A percentile compares a stretch with the other conserved stretches of the same genome.
Evolutionary conservation across 2,113 vertebrate species (phyloP).

Genomic region (Anser cygnoides): DNA sequence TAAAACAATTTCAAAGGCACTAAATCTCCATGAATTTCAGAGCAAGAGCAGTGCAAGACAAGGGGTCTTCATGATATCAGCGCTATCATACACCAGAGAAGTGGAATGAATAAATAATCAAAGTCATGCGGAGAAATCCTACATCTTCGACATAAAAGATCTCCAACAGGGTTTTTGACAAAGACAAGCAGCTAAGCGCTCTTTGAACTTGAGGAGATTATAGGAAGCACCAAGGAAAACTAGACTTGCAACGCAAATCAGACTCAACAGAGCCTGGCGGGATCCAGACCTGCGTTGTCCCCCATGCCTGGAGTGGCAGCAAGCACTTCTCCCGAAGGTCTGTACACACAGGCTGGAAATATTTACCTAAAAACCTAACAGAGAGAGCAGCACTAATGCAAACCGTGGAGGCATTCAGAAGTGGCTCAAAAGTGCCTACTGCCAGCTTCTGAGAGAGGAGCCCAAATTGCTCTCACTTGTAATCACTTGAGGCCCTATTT

Average conservation of each 20-base stretch:
- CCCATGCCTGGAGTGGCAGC: constrained; percentile 45
- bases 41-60: constrained; percentile 81
- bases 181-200: constrained; percentile 90
- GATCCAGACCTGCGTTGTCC: constrained; percentile 55
- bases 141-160: constrained; percentile 95
- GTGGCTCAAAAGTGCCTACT: constrained; percentile 41
- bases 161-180: constrained; percentile 91
- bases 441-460: constrained; percentile 52
- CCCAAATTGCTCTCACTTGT: constrained; percentile 65
- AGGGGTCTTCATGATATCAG: constrained; percentile 80
- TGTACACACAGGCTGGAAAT: constrained; percentile 27
- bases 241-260: constrained; percentile 78
- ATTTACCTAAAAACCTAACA: constrained; percentile 62
- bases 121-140: constrained; percentile 89
- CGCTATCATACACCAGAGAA: constrained; percentile 87
- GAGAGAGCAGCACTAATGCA: neutral
- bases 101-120: constrained; percentile 97
- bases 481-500: constrained; percentile 71
- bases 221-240: constrained; percentile 80
- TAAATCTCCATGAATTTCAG: constrained; percentile 86
- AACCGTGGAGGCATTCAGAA: constrained; percentile 42
- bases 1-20: constrained; percentile 83
- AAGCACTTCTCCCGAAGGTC: constrained; percentile 56
- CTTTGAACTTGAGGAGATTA: constrained; percentile 92
- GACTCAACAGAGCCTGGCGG: constrained; percentile 80